A percentile compares a stretch with the other conserved stretches of the same genome.
phyloP scores from a whole-genome alignment of 2,888 invertebrate genomes.

The Luperina testacea region DNA sequence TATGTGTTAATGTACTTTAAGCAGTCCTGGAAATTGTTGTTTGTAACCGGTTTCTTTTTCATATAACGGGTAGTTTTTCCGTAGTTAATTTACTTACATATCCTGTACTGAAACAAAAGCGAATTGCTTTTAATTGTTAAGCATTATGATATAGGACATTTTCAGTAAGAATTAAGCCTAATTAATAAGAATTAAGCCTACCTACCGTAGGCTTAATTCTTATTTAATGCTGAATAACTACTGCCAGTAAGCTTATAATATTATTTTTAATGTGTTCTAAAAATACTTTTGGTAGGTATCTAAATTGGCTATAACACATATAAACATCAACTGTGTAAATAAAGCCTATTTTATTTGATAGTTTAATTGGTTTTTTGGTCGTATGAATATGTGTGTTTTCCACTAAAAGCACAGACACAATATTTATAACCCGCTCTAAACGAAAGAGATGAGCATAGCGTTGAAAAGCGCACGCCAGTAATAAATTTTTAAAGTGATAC shows the following conservation, averaged over 20 bases:
- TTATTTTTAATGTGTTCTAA: not conserved
- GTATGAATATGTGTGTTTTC: not conserved
- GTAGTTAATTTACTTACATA: slow-evolving; percentile 6
- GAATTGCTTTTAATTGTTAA: not conserved
- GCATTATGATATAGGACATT: not conserved
- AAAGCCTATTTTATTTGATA: not conserved
- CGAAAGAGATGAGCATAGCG: slow-evolving; percentile 9
- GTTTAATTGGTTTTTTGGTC: not conserved
- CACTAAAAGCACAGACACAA: not conserved
- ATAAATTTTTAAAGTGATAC: slow-evolving; percentile 32
- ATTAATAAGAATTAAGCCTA: too few species aligned
- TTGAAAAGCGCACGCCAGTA: slow-evolving; percentile 26
- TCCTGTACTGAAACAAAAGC: not conserved
- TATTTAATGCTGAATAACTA: not conserved
- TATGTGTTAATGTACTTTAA: slow-evolving; percentile 29
- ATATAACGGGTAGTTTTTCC: not conserved
- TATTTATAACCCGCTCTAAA: slow-evolving; percentile 39
- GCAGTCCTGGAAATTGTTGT: slow-evolving; percentile 18
- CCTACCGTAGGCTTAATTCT: not conserved
- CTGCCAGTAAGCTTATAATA: not conserved
- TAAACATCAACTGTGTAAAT: too few species aligned
- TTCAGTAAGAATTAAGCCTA: too few species aligned
- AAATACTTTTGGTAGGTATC: not conserved
- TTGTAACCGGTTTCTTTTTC: slow-evolving; percentile 11
- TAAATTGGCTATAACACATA: too few species aligned